Base-by-base conservation (phyloP, 2,888 invertebrate species). In the Plebejus anna region DNA sequence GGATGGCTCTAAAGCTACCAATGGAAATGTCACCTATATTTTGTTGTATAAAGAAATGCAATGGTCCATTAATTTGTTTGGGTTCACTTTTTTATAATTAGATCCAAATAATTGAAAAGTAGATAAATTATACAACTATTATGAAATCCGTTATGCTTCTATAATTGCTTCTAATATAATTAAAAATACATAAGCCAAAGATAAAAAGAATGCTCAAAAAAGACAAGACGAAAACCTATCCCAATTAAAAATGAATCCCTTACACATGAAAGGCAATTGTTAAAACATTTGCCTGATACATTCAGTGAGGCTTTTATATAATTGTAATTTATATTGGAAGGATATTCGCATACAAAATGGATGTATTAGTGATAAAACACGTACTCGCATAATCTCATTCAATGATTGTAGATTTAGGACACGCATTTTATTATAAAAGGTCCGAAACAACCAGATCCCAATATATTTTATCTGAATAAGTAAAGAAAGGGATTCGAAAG, bases 331-430 rank as follows among this genome's bases (percentile, higher is more conserved):
- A 73, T 73, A 55, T 73, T 73, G 51, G 77, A 78, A 77, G 76
- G 77, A 79, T 77, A 78, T 75, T 77, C 78, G 79, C 80, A 79
- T 82, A 81, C 83, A 88, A 90, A 91, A 89, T 91, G 88, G 89
- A 86, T 84, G 81, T 87, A 90, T 90, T 90, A 90, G 83, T 82
- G 82, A 85, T 84, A 88, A 89, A 88, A 85, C 90, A 90, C 90
- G 90, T 87, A 85, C 87, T 85, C 84, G 79, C 83, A 83, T 83
- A 82, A 76, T 76, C 78, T 82, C 82, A 84, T 82, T 82, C 85
- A 85, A 85, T 85, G 87, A 87, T 84, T 87, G 82, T 80, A 81
- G 86, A 87, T 87, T 87, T 88, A 86, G 83, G 86, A 82, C 87
- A 87, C 84, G 51, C 72, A 73, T 73, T 73, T 73, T 83, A 84